These are phyloP conservation scores for Prolemur simus DNA, from an alignment of 2,113 vertebrate genomes.

Conservation along the genomic window DNA sequence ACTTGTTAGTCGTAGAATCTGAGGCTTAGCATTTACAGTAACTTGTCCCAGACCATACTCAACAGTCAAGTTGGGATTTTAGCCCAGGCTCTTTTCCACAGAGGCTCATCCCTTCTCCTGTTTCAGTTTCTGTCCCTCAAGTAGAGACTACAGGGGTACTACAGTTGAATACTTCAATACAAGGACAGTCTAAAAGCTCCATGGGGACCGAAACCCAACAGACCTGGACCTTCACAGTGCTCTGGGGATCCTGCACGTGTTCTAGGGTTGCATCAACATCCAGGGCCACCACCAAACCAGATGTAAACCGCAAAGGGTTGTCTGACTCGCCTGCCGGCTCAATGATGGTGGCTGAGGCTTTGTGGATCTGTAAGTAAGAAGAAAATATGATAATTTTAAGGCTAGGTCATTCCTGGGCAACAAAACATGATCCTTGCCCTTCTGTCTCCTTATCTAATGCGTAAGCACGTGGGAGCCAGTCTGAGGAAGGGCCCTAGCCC, in stretches of 20 bases:
- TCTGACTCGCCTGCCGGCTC: conserved; percentile 97
- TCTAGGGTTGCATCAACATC: conserved; percentile 96
- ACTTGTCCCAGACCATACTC: neutral
- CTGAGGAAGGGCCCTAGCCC: neutral
- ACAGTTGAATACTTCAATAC: neutral
- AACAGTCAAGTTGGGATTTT: neutral
- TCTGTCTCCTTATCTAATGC: neutral
- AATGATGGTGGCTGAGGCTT: conserved; percentile 93
- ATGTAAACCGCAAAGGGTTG: conserved; percentile 95
- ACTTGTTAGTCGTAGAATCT: neutral
- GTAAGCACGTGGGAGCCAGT: neutral
- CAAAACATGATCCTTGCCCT: neutral
- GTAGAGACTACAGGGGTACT: neutral
- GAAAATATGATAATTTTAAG: neutral
- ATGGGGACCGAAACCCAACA: conserved; percentile 76
- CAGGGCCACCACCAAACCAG: conserved; percentile 94
- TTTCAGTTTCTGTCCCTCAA: neutral
- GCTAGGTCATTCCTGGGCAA: neutral
- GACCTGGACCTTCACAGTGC: conserved; percentile 95
- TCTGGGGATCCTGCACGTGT: conserved; percentile 94
- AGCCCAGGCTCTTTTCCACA: neutral
- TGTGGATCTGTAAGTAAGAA: conserved; percentile 88
- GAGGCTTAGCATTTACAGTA: neutral
- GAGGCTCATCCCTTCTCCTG: neutral
- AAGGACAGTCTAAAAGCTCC: neutral